A percentile compares a stretch with the other conserved stretches of the same genome.
phyloP scores from a whole-genome alignment of 2,888 invertebrate genomes.

The Parnassius apollo region DNA sequence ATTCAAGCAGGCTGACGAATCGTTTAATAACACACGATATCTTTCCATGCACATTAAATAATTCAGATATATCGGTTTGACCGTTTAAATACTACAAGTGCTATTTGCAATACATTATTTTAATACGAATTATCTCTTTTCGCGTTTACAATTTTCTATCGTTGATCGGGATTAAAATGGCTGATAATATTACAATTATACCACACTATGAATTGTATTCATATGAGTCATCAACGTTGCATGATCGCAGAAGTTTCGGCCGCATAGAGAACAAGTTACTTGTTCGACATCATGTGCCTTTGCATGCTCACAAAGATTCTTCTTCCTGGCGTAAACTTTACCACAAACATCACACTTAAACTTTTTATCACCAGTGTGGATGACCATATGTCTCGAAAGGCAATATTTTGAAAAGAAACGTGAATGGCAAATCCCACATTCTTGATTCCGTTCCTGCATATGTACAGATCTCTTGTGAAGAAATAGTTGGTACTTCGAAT shows the following conservation, averaged over 20 bases:
- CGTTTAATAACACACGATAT: slow-evolving; percentile 7
- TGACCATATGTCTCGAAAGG: slow-evolving; percentile 72
- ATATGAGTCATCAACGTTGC: slow-evolving; percentile 41
- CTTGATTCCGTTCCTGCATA: slow-evolving; percentile 61
- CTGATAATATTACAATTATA: not conserved
- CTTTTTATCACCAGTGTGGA: slow-evolving; percentile 74
- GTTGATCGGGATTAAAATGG: not conserved
- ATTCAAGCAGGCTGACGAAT: slow-evolving; percentile 2
- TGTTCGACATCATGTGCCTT: slow-evolving; percentile 45
- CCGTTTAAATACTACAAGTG: slow-evolving; percentile 26
- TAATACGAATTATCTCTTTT: not conserved
- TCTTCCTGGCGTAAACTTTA: slow-evolving; percentile 63
- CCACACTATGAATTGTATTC: slow-evolving; percentile 28
- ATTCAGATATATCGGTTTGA: not conserved
- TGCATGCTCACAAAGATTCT: slow-evolving; percentile 53
- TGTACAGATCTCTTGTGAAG: slow-evolving; percentile 63
- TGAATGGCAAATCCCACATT: slow-evolving; percentile 56
- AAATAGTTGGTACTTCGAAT: slow-evolving; percentile 58
- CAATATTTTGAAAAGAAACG: slow-evolving; percentile 63
- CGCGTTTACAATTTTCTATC: not conserved
- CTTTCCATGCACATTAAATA: not conserved
- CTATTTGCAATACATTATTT: slow-evolving; percentile 10
- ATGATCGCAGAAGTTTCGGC: slow-evolving; percentile 42
- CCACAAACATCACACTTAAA: slow-evolving; percentile 72
- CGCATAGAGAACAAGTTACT: slow-evolving; percentile 44